Base-by-base conservation (phyloP, 2,797 vertebrate genomes). In the Strix occidentalis region DNA sequence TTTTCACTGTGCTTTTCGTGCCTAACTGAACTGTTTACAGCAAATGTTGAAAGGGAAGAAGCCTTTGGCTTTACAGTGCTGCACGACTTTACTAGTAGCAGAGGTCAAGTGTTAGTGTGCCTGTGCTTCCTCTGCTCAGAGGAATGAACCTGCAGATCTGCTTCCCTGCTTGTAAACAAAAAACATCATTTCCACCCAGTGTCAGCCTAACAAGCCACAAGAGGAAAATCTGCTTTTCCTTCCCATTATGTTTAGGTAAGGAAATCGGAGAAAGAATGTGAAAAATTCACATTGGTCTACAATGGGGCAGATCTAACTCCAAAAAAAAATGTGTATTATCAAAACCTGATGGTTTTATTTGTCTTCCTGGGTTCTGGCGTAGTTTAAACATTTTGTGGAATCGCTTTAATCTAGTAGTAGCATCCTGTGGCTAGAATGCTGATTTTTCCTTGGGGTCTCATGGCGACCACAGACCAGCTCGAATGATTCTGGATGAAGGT, bases 81-180 rank as follows among this genome's bases (percentile, higher is more conserved):
- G 70, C 57, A 28, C 0, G 9, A 58, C 58, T 91, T 25, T 7
- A 26, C 7, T 77, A 19, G 71, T 87, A 90, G 90, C 90, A 93
- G 87, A 92, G 91, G 86, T 92, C 82, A 88, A 74, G 76, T 50
- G 63, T 28, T 75, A 31, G 45, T 45, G 72, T 69, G 88, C 64
- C 91, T 84, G 43, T 35, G 90, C 86, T 96, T 97, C 91, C 93
- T 93, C 76, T 86, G 81, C 85, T 68, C 46, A 1, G 72, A 82
- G 75, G 5, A 37, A 28, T 17, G 61, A 91, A 35, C 84, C 79
- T 35, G 18, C 2, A 1, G 77, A 64, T 72, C 83, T 51, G 66
- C 88, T 93, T 90, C 95, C 96, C 77, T 56, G 35, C 85, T 43
- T 77, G 77, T 92, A 94, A 95, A 95, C 92, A 94, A 63, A 93